A percentile compares a stretch with the other conserved stretches of the same genome.
Evolutionary conservation across 2,113 vertebrate genomes (phyloP).

Genomic region (Polyodon spathula): DNA sequence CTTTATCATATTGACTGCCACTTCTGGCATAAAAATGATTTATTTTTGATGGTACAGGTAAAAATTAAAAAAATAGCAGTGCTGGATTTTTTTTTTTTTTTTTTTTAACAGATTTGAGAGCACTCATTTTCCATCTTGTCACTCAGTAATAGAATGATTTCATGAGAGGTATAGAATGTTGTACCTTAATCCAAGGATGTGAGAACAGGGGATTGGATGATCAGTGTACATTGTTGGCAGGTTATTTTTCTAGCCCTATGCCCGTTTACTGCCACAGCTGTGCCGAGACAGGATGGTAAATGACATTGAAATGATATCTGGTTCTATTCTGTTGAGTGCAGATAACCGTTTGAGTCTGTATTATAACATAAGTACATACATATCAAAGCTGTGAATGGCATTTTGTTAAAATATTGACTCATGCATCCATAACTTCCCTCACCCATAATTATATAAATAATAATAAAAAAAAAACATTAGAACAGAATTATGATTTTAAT

Average conservation of each 20-base stretch:
- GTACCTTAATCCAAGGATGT: constrained; percentile 32
- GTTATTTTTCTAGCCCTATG: constrained; percentile 25
- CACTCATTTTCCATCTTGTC: constrained; percentile 9
- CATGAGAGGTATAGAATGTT: constrained; percentile 37
- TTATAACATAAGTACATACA: constrained; percentile 4
- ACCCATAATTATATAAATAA: no score
- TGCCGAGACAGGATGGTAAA: constrained; percentile 26
- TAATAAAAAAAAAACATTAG: no score
- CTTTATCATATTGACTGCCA: constrained; percentile 19
- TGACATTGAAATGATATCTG: constrained; percentile 20
- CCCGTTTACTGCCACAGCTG: constrained; percentile 13
- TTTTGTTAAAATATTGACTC: no score
- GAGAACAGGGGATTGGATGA: constrained; percentile 36
- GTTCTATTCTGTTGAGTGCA: constrained; percentile 17
- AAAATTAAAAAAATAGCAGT: no score
- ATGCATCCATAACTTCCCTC: no score
- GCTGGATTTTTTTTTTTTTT: no score
- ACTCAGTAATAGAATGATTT: constrained; percentile 16
- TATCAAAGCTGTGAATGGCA: not conserved
- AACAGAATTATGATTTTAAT: no score
- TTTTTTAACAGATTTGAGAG: no score
- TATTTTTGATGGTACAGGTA: constrained; percentile 18
- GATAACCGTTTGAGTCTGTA: constrained; percentile 9
- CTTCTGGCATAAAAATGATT: constrained; percentile 24
- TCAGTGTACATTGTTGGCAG: constrained; percentile 47